A percentile compares a stretch with the other conserved stretches of the same genome.
Evolutionary conservation across 2,113 vertebrate species (phyloP).

Genomic region (Tragulus kanchil): DNA sequence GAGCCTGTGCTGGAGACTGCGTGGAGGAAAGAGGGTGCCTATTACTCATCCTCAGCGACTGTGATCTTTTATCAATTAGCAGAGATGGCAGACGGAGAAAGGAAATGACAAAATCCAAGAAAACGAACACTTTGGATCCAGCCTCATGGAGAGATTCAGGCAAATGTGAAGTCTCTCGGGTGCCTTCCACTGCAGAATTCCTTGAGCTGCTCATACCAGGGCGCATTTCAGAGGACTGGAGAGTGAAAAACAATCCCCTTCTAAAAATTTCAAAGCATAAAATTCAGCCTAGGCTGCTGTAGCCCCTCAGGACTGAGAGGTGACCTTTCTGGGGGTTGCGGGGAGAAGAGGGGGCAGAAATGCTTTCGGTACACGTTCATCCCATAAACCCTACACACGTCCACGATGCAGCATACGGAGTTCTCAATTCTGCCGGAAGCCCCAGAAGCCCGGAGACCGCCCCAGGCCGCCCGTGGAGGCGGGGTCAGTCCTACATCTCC

Average conservation of each 20-base stretch:
- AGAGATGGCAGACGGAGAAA: too few relatives aligned
- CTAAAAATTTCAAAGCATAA: not conserved
- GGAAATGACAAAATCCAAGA: too few relatives aligned
- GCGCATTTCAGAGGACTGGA: not conserved
- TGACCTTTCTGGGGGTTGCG: not conserved
- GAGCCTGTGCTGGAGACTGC: not conserved
- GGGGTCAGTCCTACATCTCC: constrained; percentile 58
- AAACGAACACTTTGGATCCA: too few relatives aligned
- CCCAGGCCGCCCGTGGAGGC: constrained; percentile 76
- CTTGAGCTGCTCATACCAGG: not conserved
- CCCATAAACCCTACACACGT: constrained; percentile 56
- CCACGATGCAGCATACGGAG: constrained; percentile 49
- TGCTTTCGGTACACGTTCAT: not conserved
- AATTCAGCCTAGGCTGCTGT: not conserved
- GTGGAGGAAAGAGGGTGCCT: not conserved
- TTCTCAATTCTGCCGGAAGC: constrained; percentile 77
- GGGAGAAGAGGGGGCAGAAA: not conserved
- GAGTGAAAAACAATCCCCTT: not conserved
- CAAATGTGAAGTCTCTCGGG: not conserved
- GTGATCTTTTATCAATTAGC: too few relatives aligned
- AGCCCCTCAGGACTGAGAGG: not conserved
- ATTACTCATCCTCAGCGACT: not conserved
- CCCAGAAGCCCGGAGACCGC: constrained; percentile 53
- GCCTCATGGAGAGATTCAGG: too few relatives aligned
- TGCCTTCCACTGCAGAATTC: not conserved